A percentile compares a stretch with the other conserved stretches of the same genome.
Evolutionary conservation across 1,140 invertebrate genomes (phyloP).

Genomic region (Leptopilina boulardi): DNA sequence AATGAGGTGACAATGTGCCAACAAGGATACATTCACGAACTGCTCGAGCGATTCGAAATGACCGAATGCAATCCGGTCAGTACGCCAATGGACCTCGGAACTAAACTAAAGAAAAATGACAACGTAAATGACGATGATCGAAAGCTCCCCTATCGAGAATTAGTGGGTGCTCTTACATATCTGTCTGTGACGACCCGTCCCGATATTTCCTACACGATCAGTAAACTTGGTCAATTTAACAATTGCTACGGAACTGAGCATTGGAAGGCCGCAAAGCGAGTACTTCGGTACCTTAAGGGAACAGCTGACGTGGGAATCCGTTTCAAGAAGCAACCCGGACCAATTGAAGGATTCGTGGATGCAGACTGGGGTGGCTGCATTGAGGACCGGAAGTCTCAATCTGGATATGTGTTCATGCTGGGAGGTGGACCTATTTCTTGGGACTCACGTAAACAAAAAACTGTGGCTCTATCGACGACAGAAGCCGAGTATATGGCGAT

Average conservation of each 20-base stretch:
- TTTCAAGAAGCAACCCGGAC: slow-evolving; percentile 34
- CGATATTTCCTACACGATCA: slow-evolving; percentile 65
- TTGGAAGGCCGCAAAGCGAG: slow-evolving; percentile 57
- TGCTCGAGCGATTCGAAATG: slow-evolving; percentile 52
- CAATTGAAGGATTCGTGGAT: slow-evolving; percentile 45
- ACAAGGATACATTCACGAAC: slow-evolving; percentile 30
- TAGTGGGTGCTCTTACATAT: slow-evolving; percentile 65
- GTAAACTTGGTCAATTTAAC: slow-evolving; percentile 48
- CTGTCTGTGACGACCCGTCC: slow-evolving; percentile 62
- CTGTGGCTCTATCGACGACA: slow-evolving; percentile 56
- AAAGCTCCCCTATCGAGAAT: slow-evolving; percentile 54
- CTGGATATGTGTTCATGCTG: slow-evolving; percentile 48
- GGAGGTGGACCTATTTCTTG: background rate
- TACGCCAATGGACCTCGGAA: too few species aligned
- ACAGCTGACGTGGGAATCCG: slow-evolving; percentile 42
- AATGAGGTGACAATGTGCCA: slow-evolving; percentile 38
- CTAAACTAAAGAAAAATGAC: slow-evolving; percentile 21
- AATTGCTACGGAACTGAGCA: slow-evolving; percentile 49
- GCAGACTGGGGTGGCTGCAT: slow-evolving; percentile 56
- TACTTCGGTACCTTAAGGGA: slow-evolving; percentile 61
- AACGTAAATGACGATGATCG: background rate
- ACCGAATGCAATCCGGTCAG: slow-evolving; percentile 55
- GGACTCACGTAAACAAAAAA: slow-evolving; percentile 39
- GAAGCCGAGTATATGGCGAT: slow-evolving; percentile 67
- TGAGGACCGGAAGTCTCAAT: slow-evolving; percentile 52